These are phyloP conservation scores for Argentina silus DNA, from an alignment of 2,797 vertebrate genomes.

Conservation along the genomic window DNA sequence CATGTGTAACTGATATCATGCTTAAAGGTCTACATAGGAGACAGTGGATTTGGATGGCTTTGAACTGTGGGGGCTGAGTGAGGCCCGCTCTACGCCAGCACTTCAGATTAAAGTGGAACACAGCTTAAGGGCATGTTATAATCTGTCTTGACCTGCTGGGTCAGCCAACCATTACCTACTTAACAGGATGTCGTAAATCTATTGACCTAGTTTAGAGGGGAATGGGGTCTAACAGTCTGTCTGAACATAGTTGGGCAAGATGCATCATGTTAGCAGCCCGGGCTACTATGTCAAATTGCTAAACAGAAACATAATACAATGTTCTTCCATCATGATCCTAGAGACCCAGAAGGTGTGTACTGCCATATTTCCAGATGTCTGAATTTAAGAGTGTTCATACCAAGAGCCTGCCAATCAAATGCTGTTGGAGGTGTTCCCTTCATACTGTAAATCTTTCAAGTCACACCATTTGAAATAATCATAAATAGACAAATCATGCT, in stretches of 20 bases:
- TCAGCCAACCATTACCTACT: conserved; percentile 23
- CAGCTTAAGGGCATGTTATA: neutral
- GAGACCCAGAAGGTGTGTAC: neutral
- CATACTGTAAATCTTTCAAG: neutral
- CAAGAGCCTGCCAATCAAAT: neutral
- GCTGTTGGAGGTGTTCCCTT: neutral
- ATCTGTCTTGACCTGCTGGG: conserved; percentile 36
- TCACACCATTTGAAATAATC: neutral
- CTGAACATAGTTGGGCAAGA: conserved; percentile 34
- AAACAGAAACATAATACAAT: neutral
- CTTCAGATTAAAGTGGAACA: conserved; percentile 16
- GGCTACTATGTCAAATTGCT: neutral
- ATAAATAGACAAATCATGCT: conserved; percentile 2
- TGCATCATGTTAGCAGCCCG: conserved; percentile 17
- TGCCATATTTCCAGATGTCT: no score
- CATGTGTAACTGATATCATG: conserved; percentile 13
- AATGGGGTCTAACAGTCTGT: conserved; percentile 25
- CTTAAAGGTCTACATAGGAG: conserved; percentile 24
- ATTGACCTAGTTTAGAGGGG: conserved; percentile 31
- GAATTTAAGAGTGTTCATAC: neutral
- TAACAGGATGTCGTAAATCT: conserved; percentile 45
- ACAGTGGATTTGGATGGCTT: conserved; percentile 22
- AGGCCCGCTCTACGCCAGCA: conserved; percentile 22
- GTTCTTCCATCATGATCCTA: neutral
- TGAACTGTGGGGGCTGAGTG: conserved; percentile 29